Conservation (phyloP, 35 echinoderm and acorn worm species). For the Lytechinus pictus region DNA sequence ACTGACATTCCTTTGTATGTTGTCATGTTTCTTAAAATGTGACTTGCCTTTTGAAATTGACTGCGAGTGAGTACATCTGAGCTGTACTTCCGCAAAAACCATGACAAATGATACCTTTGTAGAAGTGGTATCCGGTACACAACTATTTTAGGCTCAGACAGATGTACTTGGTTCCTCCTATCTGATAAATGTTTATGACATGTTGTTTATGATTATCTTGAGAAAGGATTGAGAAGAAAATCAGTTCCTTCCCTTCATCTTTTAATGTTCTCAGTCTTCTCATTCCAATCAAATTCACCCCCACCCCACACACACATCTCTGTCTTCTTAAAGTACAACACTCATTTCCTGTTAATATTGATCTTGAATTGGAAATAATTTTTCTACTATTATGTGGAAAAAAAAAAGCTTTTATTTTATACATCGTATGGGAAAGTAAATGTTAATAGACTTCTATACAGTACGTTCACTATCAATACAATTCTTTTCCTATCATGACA, state of each 20-base stretch:
- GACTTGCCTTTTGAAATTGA: background rate
- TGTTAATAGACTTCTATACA: too few species aligned
- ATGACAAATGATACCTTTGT: background rate
- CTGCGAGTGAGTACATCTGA: background rate
- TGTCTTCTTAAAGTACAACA: background rate
- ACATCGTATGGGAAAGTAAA: too few species aligned
- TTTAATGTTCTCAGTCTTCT: background rate
- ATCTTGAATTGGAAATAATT: too few species aligned
- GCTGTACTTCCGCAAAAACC: background rate
- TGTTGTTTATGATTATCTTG: background rate
- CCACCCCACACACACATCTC: background rate
- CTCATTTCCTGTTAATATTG: background rate
- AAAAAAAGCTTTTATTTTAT: too few species aligned
- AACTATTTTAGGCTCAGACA: slow-evolving; percentile 2
- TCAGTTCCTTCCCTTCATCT: background rate
- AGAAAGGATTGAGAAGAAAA: background rate
- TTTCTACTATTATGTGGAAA: too few species aligned
- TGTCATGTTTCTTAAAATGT: background rate
- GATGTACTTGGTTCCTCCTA: background rate
- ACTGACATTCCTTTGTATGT: background rate
- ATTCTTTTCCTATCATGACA: too few species aligned
- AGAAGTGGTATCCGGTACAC: background rate
- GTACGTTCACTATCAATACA: too few species aligned
- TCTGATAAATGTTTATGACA: background rate
- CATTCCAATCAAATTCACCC: too few species aligned